Base-by-base conservation (phyloP, 1,140 invertebrate species). In the Microplitis demolitor region DNA sequence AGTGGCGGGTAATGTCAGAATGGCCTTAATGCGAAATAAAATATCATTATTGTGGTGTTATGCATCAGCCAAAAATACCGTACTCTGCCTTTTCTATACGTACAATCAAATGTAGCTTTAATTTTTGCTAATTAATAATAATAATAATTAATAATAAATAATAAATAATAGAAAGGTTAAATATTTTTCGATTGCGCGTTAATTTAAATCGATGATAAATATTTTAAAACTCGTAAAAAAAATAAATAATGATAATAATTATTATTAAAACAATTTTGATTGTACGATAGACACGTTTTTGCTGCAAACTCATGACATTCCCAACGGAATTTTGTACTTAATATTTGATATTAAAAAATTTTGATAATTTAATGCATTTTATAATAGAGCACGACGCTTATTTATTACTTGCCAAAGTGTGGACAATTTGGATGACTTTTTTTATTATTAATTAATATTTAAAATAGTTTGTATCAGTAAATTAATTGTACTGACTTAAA, bases 41-140 rank as follows among this genome's bases (percentile, higher is more conserved):
- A 64, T 34, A 58, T 34, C 37, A 70, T 37, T 39, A 61, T 14
- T 45, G 11, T 34, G 58, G 24, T 60, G 58, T 34, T 34, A 60
- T 33, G 24, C 16, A 54, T 31, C 35, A 61, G 33, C 34, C 33
- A 62, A 34, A 39, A 33, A 71, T 64, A 37, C 74, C 74, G 74
- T 72, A 75, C 70, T 71, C 66, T 75, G 74, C 74, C 74, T 75
- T 75, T 72, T 71, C 24, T 74, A 66, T 68, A 71, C 69, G 73
- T 71, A 74, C 73, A 74, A 74, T 74, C 66, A 66, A 16, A 70
- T 68, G 56, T 71, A 71, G 64, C 51, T 68, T 61, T 74, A 68
- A 71, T 68, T 71, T 69, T 68, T 61, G 35, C 14, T 31, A 66
- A 56, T 66, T 53, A 60, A 24, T 50, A 45, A 11, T 24, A 37